Percentiles rank a stretch among this genome's conserved stretches.
Evolutionary conservation across 2,113 vertebrate genomes (phyloP).

Genomic region (Trematomus loennbergii): DNA sequence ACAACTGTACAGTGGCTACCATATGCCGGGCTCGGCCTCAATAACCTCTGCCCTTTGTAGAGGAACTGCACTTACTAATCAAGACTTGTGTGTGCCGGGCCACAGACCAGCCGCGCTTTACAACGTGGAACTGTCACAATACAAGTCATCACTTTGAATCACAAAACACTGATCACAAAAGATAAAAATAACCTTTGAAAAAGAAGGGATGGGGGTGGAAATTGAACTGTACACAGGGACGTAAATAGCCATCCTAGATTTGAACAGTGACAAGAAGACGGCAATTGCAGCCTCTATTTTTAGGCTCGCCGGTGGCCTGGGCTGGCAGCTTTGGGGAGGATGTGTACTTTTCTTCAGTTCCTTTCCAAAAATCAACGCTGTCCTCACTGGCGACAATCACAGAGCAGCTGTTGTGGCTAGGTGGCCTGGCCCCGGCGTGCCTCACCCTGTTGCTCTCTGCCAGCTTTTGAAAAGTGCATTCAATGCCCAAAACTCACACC

Average conservation of each 20-base stretch:
- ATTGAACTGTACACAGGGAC: slow-evolving; percentile 34
- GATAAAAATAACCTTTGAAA: slow-evolving; percentile 1
- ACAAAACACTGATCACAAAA: slow-evolving; percentile 61
- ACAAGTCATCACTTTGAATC: slow-evolving; percentile 65
- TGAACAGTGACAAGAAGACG: slow-evolving; percentile 76
- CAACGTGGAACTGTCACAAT: slow-evolving; percentile 46
- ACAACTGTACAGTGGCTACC: slow-evolving; percentile 46
- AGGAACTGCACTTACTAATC: slow-evolving; percentile 61
- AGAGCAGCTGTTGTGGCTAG: slow-evolving; percentile 83
- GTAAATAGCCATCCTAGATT: slow-evolving; percentile 73
- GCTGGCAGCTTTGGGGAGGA: slow-evolving; percentile 80
- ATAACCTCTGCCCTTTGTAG: slow-evolving; percentile 61
- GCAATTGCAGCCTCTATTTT: slow-evolving; percentile 82
- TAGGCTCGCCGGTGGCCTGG: slow-evolving; percentile 62
- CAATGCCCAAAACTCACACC: slow-evolving; percentile 68
- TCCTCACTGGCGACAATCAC: slow-evolving; percentile 81
- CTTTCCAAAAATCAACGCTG: slow-evolving; percentile 86
- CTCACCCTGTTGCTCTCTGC: slow-evolving; percentile 70
- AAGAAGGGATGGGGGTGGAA: neutral
- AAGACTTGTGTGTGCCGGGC: slow-evolving; percentile 52
- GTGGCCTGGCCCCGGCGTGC: slow-evolving; percentile 61
- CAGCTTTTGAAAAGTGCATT: slow-evolving; percentile 61
- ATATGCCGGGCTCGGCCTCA: slow-evolving; percentile 57
- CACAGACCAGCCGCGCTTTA: slow-evolving; percentile 62
- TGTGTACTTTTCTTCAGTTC: slow-evolving; percentile 85